phyloP scores from a whole-genome alignment of 2,113 vertebrate species.

The Coptodon bakossiorum region DNA sequence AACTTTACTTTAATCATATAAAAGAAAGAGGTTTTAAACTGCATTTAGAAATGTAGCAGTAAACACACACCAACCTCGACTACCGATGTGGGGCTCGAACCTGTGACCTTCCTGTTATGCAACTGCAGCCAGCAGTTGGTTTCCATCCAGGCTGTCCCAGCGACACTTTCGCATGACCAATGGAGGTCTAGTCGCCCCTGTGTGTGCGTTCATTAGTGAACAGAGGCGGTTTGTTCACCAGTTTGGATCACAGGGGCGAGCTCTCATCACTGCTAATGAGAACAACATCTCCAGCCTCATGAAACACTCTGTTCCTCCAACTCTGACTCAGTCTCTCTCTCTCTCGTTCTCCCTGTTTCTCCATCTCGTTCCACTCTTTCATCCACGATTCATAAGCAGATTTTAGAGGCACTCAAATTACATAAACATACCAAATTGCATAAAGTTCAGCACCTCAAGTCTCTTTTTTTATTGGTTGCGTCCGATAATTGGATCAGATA shows the following conservation, averaged over 20 bases:
- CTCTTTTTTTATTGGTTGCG: not conserved
- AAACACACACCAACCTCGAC: not conserved
- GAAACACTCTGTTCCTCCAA: conserved; percentile 37
- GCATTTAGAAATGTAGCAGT: not conserved
- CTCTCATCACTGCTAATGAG: conserved; percentile 65
- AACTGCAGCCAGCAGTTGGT: conserved; percentile 19
- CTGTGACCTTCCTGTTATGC: conserved; percentile 45
- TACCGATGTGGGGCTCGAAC: conserved; percentile 19
- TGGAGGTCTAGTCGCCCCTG: conserved; percentile 29
- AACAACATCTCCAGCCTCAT: conserved; percentile 23
- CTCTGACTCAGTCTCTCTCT: not conserved
- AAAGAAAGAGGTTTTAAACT: fast-evolving
- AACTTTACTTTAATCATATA: fast-evolving
- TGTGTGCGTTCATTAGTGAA: conserved; percentile 61
- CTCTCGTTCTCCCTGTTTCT: not conserved
- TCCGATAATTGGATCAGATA: not conserved
- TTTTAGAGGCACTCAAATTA: not conserved
- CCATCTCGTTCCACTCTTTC: not conserved
- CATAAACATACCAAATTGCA: not conserved
- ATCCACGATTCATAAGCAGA: not conserved
- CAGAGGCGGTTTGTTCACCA: conserved; percentile 58
- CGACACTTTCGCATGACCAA: conserved; percentile 19
- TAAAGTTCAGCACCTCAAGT: not conserved
- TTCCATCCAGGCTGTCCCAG: conserved; percentile 29
- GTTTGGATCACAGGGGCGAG: conserved; percentile 12